Conservation (phyloP, 2,888 invertebrate genomes). For the Uropetala carovei region DNA sequence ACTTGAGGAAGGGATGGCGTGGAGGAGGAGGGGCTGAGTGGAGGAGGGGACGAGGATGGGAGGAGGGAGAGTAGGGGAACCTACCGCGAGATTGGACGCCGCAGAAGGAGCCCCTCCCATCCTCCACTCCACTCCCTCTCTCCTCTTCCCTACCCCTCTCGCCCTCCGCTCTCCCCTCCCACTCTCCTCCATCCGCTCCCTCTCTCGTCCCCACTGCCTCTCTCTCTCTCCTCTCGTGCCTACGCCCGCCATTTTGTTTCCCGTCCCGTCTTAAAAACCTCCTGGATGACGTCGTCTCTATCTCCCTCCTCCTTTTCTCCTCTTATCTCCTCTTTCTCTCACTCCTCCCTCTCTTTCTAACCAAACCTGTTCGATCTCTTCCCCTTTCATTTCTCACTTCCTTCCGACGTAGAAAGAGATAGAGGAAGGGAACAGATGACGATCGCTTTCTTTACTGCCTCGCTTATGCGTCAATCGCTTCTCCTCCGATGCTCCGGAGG, state of each 20-base stretch:
- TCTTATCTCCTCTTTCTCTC: not conserved
- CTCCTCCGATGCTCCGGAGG: slow-evolving; percentile 34
- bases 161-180: not conserved
- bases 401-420: slow-evolving; percentile 21
- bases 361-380: slow-evolving; percentile 1
- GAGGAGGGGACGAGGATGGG: not conserved
- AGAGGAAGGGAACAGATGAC: slow-evolving; percentile 38
- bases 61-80: slow-evolving; percentile 25
- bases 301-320: not conserved
- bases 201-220: not conserved
- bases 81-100: slow-evolving; percentile 33
- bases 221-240: slow-evolving; percentile 8
- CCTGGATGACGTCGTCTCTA: slow-evolving; percentile 3
- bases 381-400: slow-evolving; percentile 34
- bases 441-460: slow-evolving; percentile 44
- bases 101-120: slow-evolving; percentile 55
- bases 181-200: not conserved
- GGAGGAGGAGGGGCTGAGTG: slow-evolving; percentile 4
- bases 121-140: not conserved
- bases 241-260: slow-evolving; percentile 44
- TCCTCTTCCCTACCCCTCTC: not conserved
- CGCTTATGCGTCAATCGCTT: slow-evolving; percentile 41
- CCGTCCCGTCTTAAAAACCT: slow-evolving; percentile 11
- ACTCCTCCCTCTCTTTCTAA: not conserved
- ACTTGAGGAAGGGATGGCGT: not conserved